These are phyloP conservation scores for Galago senegalensis DNA, from an alignment of 2,797 vertebrate species.

Conservation along the genomic window DNA sequence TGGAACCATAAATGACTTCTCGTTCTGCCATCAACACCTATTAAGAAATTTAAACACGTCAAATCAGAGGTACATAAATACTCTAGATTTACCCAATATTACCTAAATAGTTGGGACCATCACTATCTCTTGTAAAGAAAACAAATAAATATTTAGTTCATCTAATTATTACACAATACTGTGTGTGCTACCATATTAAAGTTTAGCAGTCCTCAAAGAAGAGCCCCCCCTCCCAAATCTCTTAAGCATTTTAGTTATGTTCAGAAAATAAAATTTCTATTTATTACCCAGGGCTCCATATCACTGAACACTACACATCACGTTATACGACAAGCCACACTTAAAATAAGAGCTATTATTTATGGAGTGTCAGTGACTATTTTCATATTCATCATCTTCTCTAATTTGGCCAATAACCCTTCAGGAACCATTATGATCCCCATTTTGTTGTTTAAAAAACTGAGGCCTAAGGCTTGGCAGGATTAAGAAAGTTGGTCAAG, in stretches of 20 bases:
- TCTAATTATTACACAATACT: constrained; percentile 53
- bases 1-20: constrained; percentile 57
- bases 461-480: not conserved
- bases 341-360: constrained; percentile 51
- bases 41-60: constrained; percentile 43
- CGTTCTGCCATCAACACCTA: not conserved
- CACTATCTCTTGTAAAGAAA: constrained; percentile 38
- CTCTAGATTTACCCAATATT: constrained; percentile 7
- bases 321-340: not conserved
- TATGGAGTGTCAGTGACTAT: not conserved
- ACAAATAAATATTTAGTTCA: constrained; percentile 50
- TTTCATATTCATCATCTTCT: constrained; percentile 48
- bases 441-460: constrained; percentile 54
- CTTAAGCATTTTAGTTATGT: constrained; percentile 62
- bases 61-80: constrained; percentile 21
- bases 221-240: constrained; percentile 1
- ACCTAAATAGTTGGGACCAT: constrained; percentile 39
- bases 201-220: constrained; percentile 54
- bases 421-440: not conserved
- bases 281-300: constrained; percentile 13
- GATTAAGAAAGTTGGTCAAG: constrained; percentile 25
- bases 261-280: constrained; percentile 62
- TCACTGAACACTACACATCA: constrained; percentile 40
- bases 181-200: constrained; percentile 49
- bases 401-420: constrained; percentile 53